Conservation (phyloP, 2,113 vertebrate genomes). For the Proteles cristata region DNA sequence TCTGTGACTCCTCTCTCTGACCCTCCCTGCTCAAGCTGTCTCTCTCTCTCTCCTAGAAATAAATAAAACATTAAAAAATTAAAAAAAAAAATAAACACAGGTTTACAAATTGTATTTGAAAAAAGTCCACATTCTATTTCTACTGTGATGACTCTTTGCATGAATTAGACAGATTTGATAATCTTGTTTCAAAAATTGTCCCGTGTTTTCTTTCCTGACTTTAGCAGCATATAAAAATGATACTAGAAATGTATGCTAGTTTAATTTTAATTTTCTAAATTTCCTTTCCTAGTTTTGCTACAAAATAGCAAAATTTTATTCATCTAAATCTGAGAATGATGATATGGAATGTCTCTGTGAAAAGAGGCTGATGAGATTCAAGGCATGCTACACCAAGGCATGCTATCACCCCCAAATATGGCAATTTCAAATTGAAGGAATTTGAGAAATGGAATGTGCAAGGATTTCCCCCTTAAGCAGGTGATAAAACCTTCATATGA, state of each 20-base stretch:
- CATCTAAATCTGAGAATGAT: neutral
- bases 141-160: neutral
- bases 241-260: neutral
- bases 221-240: neutral
- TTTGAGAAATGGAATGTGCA: neutral
- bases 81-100: neutral
- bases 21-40: too few relatives aligned
- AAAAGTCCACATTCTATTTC: neutral
- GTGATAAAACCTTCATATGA: neutral
- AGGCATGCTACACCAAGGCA: neutral
- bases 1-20: too few relatives aligned
- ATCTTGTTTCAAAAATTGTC: neutral
- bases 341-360: neutral
- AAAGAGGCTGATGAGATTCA: neutral
- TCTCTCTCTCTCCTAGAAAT: too few relatives aligned
- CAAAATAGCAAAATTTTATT: neutral
- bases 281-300: constrained; percentile 20
- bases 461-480: neutral
- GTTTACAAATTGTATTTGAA: constrained; percentile 7
- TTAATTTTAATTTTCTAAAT: constrained; percentile 1
- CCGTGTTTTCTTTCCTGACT: neutral
- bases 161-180: neutral
- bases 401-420: neutral
- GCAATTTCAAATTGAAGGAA: neutral
- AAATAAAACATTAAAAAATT: too few relatives aligned